Evolutionary conservation across 2,888 invertebrate genomes (phyloP), one percentile per base, ranked within the genome.

Genomic region (Mesorhabditis belari): DNA sequence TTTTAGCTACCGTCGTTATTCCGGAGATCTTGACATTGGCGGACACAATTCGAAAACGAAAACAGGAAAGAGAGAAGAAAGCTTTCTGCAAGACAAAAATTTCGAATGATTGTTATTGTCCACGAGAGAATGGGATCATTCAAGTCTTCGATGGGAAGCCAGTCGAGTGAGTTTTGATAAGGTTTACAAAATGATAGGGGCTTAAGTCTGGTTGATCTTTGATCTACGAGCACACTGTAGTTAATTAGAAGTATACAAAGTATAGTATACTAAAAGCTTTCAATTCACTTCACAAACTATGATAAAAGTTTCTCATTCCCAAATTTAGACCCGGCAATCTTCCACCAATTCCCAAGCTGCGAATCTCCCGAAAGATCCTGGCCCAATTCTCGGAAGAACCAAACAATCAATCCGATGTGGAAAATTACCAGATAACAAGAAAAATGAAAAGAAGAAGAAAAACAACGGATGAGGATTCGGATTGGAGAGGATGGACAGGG

Each of bases 301-400:
- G 17, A 35, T 35, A 6, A 12, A 35, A 12, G 17, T 17, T 35
- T 35, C 17, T 35, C 12, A 3, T 12, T 6, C 27, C 55, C 21
- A 5, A 19, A 17, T 60, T 51, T 9, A 62, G 62, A 6, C 24
- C 19, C 0, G 55, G 26, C 2, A 49, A 25, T 23, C 57, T 26
- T 9, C 64, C 67, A n/a, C 55, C 44, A 17, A 35, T 72, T 12
- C 72, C 72, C 9, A 70, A 67, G 35, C 55, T 72, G 19, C 26
- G 24, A 58, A 44, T 27, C 66, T 4, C 58, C 62, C 4, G 49
- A 50, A n/a, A 26, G 60, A 44, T 35, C 44, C n/a, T 35, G 2
- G 44, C 12, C 12, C 44, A n/a, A 35, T 35, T 35, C n/a, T 21
- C 5, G 23, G 28, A 57, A 55, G 50, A 55, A 24, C 51, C 51